Conservation (phyloP, 2,113 vertebrate species). For the Colistium nudipinnis region DNA sequence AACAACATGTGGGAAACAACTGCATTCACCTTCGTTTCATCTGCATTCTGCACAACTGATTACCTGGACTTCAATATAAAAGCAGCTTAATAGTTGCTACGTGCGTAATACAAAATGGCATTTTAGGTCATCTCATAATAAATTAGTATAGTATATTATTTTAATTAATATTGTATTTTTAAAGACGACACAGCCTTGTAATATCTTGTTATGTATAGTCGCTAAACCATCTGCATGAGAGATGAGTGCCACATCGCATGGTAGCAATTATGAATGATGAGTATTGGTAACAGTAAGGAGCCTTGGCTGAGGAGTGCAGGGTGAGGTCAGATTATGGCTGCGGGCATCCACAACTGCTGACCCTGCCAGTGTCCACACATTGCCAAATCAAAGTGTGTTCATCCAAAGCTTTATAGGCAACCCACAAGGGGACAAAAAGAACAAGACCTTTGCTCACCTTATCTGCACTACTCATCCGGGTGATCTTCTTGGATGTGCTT, state of each 20-base stretch:
- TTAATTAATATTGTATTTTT: neutral
- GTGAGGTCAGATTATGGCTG: constrained; percentile 58
- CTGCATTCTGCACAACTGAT: neutral
- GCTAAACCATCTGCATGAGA: constrained; percentile 6
- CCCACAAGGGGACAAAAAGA: constrained; percentile 19
- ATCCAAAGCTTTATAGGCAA: constrained; percentile 33
- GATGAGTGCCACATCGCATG: constrained; percentile 25
- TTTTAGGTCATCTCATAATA: constrained; percentile 31
- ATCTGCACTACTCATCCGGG: constrained; percentile 62
- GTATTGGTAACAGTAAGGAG: constrained; percentile 27
- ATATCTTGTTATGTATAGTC: constrained; percentile 2
- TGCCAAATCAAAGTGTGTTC: constrained; percentile 45
- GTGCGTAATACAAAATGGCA: constrained; percentile 42
- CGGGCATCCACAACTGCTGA: constrained; percentile 58
- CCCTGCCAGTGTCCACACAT: constrained; percentile 33
- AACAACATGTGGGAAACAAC: constrained; percentile 1
- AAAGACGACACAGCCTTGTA: neutral
- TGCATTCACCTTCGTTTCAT: neutral
- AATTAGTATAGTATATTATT: constrained; percentile 13
- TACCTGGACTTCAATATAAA: no score
- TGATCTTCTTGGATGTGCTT: constrained; percentile 63
- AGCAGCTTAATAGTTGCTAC: no score
- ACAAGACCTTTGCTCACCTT: constrained; percentile 76
- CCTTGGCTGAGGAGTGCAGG: constrained; percentile 14
- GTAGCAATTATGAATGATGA: constrained; percentile 39